phyloP scores from a whole-genome alignment of 2,113 vertebrate genomes.

The Atlantisia rogersi region DNA sequence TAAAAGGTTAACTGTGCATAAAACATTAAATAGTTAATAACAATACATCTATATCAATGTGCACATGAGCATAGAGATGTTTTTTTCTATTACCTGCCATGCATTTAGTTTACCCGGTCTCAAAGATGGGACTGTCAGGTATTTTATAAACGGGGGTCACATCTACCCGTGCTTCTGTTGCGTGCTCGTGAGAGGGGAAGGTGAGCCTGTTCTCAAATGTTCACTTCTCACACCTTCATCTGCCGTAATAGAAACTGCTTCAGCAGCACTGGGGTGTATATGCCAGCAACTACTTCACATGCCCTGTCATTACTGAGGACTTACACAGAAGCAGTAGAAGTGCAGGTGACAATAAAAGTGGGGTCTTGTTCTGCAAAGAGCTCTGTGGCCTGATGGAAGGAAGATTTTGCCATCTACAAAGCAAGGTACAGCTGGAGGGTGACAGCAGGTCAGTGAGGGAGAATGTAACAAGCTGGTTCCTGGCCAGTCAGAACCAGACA shows the following conservation, averaged over 20 bases:
- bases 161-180: not conserved
- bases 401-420: not conserved
- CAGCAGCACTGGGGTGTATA: not conserved
- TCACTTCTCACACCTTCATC: not conserved
- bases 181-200: not conserved
- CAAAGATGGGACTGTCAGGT: not conserved
- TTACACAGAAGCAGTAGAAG: not conserved
- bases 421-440: not conserved
- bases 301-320: not conserved
- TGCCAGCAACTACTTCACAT: not conserved
- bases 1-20: not conserved
- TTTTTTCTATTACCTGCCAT: not conserved
- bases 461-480: not conserved
- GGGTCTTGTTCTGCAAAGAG: rapidly evolving
- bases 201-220: not conserved
- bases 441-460: not conserved
- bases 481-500: not conserved
- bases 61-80: not conserved
- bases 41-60: not conserved
- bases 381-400: not conserved
- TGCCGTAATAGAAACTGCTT: not conserved
- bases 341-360: not conserved
- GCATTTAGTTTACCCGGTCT: not conserved
- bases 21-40: not conserved
- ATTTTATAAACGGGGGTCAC: not conserved